Evolutionary conservation across 2,113 vertebrate genomes (phyloP).

Genomic region (Motacilla alba): DNA sequence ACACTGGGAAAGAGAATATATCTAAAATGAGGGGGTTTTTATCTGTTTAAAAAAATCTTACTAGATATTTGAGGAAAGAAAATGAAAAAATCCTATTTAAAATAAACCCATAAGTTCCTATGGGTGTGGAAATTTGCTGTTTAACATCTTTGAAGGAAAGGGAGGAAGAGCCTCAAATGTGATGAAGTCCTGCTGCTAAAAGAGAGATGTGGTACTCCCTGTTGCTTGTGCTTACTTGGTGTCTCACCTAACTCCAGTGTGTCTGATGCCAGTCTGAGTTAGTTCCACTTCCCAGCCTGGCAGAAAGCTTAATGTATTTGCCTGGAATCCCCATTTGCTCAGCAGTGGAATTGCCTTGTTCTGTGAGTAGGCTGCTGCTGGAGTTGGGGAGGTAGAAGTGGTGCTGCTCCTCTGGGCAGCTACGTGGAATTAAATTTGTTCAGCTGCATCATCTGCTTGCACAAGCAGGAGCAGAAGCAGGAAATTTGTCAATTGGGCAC

Average conservation of each 20-base stretch:
- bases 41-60: not conserved
- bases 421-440: not conserved
- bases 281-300: not conserved
- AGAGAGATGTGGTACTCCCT: not conserved
- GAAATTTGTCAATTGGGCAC: not conserved
- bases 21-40: not conserved
- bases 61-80: not conserved
- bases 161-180: not conserved
- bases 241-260: accelerated
- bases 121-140: not conserved
- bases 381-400: not conserved
- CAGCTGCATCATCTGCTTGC: not conserved
- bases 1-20: not conserved
- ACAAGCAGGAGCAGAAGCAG: not conserved
- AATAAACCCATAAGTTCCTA: not conserved
- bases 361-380: not conserved
- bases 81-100: not conserved
- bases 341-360: not conserved
- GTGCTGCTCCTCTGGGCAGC: not conserved
- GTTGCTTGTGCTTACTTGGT: not conserved
- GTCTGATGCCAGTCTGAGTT: not conserved
- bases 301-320: not conserved
- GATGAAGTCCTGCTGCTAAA: not conserved
- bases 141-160: not conserved
- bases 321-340: not conserved